Base-by-base conservation (phyloP, 2,888 invertebrate genomes). In the Amblyteles armatorius region DNA sequence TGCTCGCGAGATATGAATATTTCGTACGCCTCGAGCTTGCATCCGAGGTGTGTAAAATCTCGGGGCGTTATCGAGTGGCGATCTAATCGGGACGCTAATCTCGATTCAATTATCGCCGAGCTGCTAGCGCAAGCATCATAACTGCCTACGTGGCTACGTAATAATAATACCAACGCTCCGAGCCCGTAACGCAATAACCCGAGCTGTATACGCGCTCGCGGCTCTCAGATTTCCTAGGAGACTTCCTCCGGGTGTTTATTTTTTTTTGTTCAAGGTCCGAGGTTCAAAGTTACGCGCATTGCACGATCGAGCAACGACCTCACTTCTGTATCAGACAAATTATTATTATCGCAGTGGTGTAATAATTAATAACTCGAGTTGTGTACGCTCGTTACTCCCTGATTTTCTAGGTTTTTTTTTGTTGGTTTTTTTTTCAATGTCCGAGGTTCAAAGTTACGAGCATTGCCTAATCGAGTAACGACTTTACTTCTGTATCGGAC, bases 41-140 rank as follows among this genome's bases (percentile, higher is more conserved):
- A 33, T 52, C 52, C 55, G 33, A 22, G 57, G 36, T 33, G 33
- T 55, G 33, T 50, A 40, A 48, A 44, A 40, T 65, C 40, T 60
- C 57, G 57, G 13, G 26, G 36, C 13, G 76, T 76, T 76, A 76
- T 76, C 65, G 63, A 33, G 63, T 22, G 19, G 74, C 63, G 74
- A 76, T 76, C 50, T 65, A n/a, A 65, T 76, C 65, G 63, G 36
- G 57, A 57, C 63, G 76, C 76, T 76, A 76, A 76, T 76, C 76
- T 76, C 65, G 76, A 65, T 76, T 76, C 50, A 76, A 76, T 76
- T 76, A 76, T 76, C 76, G 76, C 40, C 57, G 57, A 76, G 76
- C 50, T 50, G 33, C 40, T 19, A 52, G 65, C 44, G 44, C 44
- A 65, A 65, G 50, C 76, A 13, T 76, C 76, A 22, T 65, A 65